Evolutionary conservation across 2,888 invertebrate species (phyloP).

Genomic region (Steinernema scapterisci): DNA sequence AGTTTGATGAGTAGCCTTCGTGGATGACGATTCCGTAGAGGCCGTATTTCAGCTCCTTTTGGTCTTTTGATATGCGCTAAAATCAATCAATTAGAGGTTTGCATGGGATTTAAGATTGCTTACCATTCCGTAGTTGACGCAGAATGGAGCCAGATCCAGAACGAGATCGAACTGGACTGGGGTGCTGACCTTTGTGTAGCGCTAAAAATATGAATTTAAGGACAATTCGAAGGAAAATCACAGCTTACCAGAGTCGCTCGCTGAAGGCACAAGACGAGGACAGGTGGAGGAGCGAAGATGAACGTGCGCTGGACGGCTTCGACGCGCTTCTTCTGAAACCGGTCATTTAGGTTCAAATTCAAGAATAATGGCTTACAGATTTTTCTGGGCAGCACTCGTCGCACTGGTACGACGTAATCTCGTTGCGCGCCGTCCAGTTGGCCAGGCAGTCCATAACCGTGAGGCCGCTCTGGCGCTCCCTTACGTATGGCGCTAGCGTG

Average conservation of each 20-base stretch:
- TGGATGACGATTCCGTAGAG: slow-evolving; percentile 95
- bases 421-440: slow-evolving; percentile 13
- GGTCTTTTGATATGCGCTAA: slow-evolving; percentile 46
- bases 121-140: slow-evolving; percentile 69
- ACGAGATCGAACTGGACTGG: slow-evolving; percentile 82
- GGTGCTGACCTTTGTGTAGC: slow-evolving; percentile 18
- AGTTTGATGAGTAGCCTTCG: slow-evolving; percentile 83
- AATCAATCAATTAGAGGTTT: background rate
- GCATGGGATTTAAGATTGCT: background rate
- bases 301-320: slow-evolving; percentile 69
- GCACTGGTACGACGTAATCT: background rate
- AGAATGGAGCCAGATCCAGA: slow-evolving; percentile 88
- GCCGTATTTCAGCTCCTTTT: slow-evolving; percentile 76
- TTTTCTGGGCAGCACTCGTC: slow-evolving; percentile 20
- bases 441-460: background rate
- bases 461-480: background rate
- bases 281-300: slow-evolving; percentile 87
- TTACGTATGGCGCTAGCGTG: background rate
- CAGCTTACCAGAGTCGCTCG: slow-evolving; percentile 81
- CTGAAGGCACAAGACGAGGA: slow-evolving; percentile 91
- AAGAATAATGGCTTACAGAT: slow-evolving; percentile 11
- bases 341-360: background rate
- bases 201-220: background rate
- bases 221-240: too few relatives aligned
- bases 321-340: slow-evolving; percentile 44